Conservation (phyloP, 1,140 invertebrate genomes). For the Octopus bimaculoides region DNA sequence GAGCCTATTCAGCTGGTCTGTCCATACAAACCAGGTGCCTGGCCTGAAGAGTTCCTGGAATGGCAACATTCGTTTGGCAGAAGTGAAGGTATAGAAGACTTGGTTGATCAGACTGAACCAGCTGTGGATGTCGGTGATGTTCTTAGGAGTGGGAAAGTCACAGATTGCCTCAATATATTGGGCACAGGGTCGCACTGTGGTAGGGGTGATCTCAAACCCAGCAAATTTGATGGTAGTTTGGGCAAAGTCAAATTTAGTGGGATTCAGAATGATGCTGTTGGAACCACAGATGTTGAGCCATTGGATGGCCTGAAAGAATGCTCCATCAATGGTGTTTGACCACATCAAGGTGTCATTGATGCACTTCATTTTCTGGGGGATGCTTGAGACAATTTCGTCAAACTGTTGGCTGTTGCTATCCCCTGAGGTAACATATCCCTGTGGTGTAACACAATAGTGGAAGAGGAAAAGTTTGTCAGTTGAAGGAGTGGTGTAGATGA, state of each 20-base stretch:
- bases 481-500: neutral
- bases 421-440: constrained; percentile 31
- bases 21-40: constrained; percentile 22
- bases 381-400: constrained; percentile 29
- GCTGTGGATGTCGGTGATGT: constrained; percentile 29
- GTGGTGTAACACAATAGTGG: constrained; percentile 31
- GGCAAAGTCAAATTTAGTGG: constrained; percentile 36
- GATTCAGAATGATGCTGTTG: constrained; percentile 42
- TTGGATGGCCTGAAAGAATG: constrained; percentile 18
- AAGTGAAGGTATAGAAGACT: constrained; percentile 22
- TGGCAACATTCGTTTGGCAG: constrained; percentile 25
- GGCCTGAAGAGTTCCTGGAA: constrained; percentile 28
- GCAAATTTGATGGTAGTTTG: constrained; percentile 34
- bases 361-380: constrained; percentile 33
- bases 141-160: constrained; percentile 23
- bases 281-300: constrained; percentile 31
- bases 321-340: constrained; percentile 22
- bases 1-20: constrained; percentile 17
- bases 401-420: constrained; percentile 27
- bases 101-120: constrained; percentile 27
- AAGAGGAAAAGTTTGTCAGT: neutral
- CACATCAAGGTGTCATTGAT: constrained; percentile 33
- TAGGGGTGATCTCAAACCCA: constrained; percentile 30
- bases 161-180: constrained; percentile 23
- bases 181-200: constrained; percentile 20